Conservation (phyloP, 2,797 vertebrate species). For the Platalea minor region DNA sequence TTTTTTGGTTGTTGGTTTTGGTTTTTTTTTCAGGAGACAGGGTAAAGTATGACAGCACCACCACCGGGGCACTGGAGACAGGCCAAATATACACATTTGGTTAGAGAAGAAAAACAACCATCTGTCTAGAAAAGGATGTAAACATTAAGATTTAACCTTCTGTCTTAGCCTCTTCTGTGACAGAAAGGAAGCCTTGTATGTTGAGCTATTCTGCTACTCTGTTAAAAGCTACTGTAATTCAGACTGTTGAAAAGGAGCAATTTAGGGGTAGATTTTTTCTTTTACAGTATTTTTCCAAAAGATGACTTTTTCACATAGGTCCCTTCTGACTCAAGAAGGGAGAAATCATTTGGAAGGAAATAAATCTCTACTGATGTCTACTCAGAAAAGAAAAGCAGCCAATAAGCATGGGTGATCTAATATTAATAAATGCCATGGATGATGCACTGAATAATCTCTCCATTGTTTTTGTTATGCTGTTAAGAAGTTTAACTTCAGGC, state of each 20-base stretch:
- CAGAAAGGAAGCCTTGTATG: constrained; percentile 38
- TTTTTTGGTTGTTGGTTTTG: no score
- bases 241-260: constrained; percentile 39
- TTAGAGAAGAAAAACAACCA: constrained; percentile 8
- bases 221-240: constrained; percentile 18
- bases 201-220: background rate
- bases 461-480: constrained; percentile 45
- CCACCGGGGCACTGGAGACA: background rate
- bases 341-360: constrained; percentile 39
- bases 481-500: constrained; percentile 55
- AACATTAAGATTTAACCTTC: background rate
- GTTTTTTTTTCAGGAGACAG: background rate
- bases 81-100: background rate
- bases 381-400: constrained; percentile 42
- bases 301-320: constrained; percentile 45
- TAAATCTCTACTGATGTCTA: constrained; percentile 39
- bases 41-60: background rate
- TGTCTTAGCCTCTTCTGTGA: background rate
- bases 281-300: constrained; percentile 64
- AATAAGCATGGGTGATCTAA: constrained; percentile 63
- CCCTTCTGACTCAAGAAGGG: constrained; percentile 22
- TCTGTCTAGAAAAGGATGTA: constrained; percentile 36
- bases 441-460: constrained; percentile 46
- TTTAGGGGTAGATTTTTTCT: constrained; percentile 28
- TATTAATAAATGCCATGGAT: constrained; percentile 48